These are phyloP conservation scores for Eleutherodactylus coqui DNA, from an alignment of 2,797 vertebrate species.

Conservation along the genomic window DNA sequence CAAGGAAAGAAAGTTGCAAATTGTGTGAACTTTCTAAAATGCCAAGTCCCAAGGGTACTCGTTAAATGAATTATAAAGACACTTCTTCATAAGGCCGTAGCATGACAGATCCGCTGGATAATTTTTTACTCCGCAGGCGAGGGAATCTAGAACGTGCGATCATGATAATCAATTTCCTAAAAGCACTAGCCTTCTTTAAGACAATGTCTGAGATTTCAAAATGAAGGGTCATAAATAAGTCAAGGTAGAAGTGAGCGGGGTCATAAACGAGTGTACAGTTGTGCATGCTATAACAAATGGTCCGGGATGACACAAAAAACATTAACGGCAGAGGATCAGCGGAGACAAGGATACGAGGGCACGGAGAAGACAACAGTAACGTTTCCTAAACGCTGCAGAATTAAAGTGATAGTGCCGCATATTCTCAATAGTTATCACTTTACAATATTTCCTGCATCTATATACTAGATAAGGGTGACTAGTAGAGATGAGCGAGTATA, in stretches of 20 bases:
- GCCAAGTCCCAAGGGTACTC: constrained; percentile 49
- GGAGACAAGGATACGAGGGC: too few relatives aligned
- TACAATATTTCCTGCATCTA: too few relatives aligned
- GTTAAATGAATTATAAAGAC: constrained; percentile 56
- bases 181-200: neutral
- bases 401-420: too few relatives aligned
- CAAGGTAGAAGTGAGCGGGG: too few relatives aligned
- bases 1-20: constrained; percentile 33
- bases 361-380: neutral
- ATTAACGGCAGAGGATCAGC: too few relatives aligned
- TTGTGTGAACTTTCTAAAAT: constrained; percentile 57
- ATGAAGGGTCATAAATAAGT: neutral
- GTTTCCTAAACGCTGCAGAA: too few relatives aligned
- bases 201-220: neutral
- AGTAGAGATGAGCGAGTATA: too few relatives aligned
- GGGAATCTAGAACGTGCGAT: neutral
- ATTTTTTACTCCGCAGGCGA: constrained; percentile 21
- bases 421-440: too few relatives aligned
- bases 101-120: constrained; percentile 17
- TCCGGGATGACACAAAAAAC: neutral
- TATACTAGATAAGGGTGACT: too few relatives aligned
- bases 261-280: neutral
- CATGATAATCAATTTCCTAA: constrained; percentile 25
- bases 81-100: constrained; percentile 45
- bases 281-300: neutral